phyloP scores from a whole-genome alignment of 2,888 invertebrate species.

The Tupiocoris notatus region DNA sequence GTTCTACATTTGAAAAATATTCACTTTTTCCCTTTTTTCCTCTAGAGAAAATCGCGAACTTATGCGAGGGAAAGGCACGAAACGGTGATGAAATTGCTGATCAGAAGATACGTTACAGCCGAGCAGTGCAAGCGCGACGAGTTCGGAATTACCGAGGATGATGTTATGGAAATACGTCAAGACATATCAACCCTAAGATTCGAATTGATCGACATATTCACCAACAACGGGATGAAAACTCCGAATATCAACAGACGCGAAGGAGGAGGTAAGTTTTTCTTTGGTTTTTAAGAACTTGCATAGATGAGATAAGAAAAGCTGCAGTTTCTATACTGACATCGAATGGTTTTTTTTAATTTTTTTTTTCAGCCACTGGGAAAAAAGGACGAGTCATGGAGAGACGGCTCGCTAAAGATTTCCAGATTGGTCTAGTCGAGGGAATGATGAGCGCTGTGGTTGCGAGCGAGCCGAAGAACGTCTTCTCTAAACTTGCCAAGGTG shows the following conservation, averaged over 20 bases:
- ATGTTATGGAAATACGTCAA: conserved; percentile 96
- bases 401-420: conserved; percentile 83
- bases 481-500: conserved; percentile 78
- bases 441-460: conserved; percentile 72
- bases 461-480: conserved; percentile 73
- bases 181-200: conserved; percentile 93
- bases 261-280: conserved; percentile 53
- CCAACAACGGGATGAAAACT: conserved; percentile 83
- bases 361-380: conserved; percentile 68
- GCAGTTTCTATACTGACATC: too few relatives aligned
- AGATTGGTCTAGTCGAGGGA: conserved; percentile 83
- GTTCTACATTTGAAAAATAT: background rate
- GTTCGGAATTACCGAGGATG: conserved; percentile 91
- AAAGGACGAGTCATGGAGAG: conserved; percentile 85
- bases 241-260: conserved; percentile 70
- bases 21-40: too few relatives aligned
- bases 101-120: conserved; percentile 85
- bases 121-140: conserved; percentile 87
- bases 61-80: conserved; percentile 64
- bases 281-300: too few relatives aligned
- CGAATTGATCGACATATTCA: conserved; percentile 87
- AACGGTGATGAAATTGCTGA: conserved; percentile 80
- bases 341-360: background rate
- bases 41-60: conserved; percentile 47
- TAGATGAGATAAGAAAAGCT: too few relatives aligned